Conservation (phyloP, 23 tunicate species). For the Botrylloides violaceus region DNA sequence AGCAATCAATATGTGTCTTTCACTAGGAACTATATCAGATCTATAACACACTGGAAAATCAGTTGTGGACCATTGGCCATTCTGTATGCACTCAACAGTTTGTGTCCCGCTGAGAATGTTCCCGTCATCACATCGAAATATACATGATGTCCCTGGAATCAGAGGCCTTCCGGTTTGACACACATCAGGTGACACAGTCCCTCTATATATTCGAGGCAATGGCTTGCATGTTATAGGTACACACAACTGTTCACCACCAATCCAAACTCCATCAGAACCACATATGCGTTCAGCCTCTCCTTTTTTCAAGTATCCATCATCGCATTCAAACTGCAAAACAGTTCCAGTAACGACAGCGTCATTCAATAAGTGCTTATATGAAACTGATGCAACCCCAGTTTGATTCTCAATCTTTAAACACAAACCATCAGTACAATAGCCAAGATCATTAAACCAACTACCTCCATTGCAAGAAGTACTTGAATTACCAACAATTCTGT, state of each 20-base stretch:
- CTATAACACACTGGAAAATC: slow-evolving; percentile 21
- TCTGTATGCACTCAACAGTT: slow-evolving; percentile 12
- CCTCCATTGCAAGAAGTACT: slow-evolving; percentile 12
- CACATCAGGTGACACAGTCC: neutral
- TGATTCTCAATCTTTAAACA: neutral
- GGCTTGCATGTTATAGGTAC: slow-evolving; percentile 9
- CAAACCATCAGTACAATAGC: slow-evolving; percentile 1
- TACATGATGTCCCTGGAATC: slow-evolving; percentile 11
- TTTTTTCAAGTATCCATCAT: neutral
- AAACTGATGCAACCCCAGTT: neutral
- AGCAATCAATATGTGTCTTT: neutral
- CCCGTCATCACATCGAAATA: slow-evolving; percentile 28
- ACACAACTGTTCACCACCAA: slow-evolving; percentile 10
- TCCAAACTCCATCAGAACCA: slow-evolving; percentile 21
- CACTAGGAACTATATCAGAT: neutral
- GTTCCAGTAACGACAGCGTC: slow-evolving; percentile 9
- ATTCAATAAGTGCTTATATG: neutral
- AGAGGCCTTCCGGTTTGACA: slow-evolving; percentile 9
- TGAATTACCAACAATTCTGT: neutral
- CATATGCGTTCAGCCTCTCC: slow-evolving; percentile 15
- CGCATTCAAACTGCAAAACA: slow-evolving; percentile 1
- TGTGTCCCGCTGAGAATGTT: slow-evolving; percentile 12
- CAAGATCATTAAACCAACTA: slow-evolving; percentile 8
- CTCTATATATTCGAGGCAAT: slow-evolving; percentile 17
- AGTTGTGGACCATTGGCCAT: slow-evolving; percentile 24